phyloP scores from a whole-genome alignment of 2,113 vertebrate genomes.

The Nothocercus julius region DNA sequence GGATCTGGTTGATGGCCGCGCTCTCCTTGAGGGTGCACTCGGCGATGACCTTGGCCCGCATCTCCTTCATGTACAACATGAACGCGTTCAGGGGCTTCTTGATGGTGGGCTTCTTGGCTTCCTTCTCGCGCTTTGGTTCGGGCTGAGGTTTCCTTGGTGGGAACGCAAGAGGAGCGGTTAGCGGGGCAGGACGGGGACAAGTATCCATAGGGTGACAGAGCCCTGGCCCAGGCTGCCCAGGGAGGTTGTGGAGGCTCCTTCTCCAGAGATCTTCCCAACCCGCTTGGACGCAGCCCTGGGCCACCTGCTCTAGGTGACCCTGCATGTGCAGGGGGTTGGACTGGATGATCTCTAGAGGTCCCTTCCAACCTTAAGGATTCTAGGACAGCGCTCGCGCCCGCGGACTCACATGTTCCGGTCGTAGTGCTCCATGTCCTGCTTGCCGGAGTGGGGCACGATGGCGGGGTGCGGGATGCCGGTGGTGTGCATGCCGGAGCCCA shows the following conservation, averaged over 20 bases:
- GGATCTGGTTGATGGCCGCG: conserved; percentile 98
- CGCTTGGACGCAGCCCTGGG: too few species aligned
- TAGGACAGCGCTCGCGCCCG: too few species aligned
- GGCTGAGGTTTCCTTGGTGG: conserved; percentile 87
- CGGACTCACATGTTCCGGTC: conserved; percentile 89
- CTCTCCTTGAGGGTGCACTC: conserved; percentile 99
- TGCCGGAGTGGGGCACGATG: conserved; percentile 92
- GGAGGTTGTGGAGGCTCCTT: too few species aligned
- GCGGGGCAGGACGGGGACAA: not conserved
- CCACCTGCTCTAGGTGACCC: too few species aligned
- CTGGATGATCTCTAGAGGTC: too few species aligned
- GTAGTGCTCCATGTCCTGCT: conserved; percentile 93
- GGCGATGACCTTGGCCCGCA: conserved; percentile 97
- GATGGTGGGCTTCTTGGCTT: conserved; percentile 97
- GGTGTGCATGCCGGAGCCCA: conserved; percentile 92
- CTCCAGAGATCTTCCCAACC: too few species aligned
- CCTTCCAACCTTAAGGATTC: too few species aligned
- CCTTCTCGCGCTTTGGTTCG: conserved; percentile 94
- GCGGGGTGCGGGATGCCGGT: conserved; percentile 95
- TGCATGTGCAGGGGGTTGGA: too few species aligned
- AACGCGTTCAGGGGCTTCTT: conserved; percentile 99
- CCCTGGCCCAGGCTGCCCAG: too few species aligned
- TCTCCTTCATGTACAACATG: conserved; percentile 99
- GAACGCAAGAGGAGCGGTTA: not conserved
- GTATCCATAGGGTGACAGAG: too few species aligned